A percentile compares a stretch with the other conserved stretches of the same genome.
These are phyloP conservation scores for Bos javanicus DNA, from an alignment of 2,113 vertebrate genomes.

Conservation along the genomic window DNA sequence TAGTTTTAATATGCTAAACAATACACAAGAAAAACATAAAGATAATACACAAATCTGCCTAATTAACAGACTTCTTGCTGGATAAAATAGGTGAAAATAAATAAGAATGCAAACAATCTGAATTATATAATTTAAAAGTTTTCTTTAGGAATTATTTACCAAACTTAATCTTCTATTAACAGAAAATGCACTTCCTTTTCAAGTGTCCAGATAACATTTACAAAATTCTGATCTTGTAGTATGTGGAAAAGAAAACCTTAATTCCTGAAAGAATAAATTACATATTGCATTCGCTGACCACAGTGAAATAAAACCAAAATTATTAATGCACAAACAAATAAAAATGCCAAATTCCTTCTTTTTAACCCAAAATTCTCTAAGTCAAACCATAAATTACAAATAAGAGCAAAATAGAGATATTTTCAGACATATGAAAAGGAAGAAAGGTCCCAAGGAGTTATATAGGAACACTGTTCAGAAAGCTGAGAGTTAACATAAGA, in stretches of 20 bases:
- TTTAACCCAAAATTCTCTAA: background rate
- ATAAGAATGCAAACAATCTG: background rate
- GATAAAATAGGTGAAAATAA: background rate
- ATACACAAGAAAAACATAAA: background rate
- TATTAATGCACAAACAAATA: background rate
- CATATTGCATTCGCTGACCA: background rate
- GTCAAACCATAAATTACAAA: background rate
- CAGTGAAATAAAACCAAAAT: background rate
- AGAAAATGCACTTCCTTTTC: background rate
- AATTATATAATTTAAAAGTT: background rate
- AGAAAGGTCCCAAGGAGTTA: background rate
- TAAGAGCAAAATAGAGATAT: background rate
- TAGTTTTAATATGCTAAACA: slow-evolving; percentile 2
- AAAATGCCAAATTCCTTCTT: background rate
- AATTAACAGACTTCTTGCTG: background rate
- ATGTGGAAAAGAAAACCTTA: slow-evolving; percentile 12
- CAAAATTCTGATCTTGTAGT: background rate
- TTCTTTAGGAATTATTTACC: background rate
- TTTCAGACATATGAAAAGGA: background rate
- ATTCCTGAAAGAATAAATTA: background rate
- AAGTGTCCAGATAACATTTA: background rate
- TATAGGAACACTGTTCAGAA: background rate
- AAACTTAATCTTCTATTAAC: background rate
- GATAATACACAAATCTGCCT: background rate
- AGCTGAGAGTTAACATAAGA: slow-evolving; percentile 20